Base-by-base conservation (phyloP, 2,888 invertebrate genomes). In the Drepana falcataria region DNA sequence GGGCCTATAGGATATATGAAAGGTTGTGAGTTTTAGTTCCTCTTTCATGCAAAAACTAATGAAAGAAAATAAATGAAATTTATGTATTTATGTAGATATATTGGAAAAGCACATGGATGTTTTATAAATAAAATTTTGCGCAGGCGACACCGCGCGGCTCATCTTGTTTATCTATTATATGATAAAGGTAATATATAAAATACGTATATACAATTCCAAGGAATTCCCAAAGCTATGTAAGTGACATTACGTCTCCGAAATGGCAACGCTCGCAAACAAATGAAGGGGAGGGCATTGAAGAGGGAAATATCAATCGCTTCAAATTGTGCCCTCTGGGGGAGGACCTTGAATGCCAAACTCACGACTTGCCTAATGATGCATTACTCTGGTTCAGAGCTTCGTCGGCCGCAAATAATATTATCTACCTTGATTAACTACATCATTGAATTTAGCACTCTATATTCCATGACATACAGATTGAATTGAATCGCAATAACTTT, bases 321-420 rank as follows among this genome's bases (percentile, higher is more conserved):
- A 73, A 75, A 78, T 77, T 76, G 70, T 71, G 63, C 69, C 70
- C 73, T 74, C 64, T 55, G 61, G 67, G 75, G 75, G 76, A 68
- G 72, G 77, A 78, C 77, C 77, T 77, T 80, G 81, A 79, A 81
- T 81, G 80, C 77, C 81, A 81, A 77, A 73, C 73, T 75, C 77
- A 76, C 79, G 72, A 77, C 72, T 75, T 75, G 65, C 71, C 77
- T 77, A 77, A 77, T 77, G 77, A 77, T 77, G 73, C 76, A 77
- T 77, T 72, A 77, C 77, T 75, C 66, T 68, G 77, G 77, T 75
- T 75, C 76, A 75, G 68, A 66, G 63, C 61, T 67, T 72, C 66
- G 69, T 66, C 71, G 70, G 71, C 71, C 68, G 65, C 66, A 63
- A 61, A 60, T 51, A 51, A 63, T 57, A 61, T 63, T 58, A 60